phyloP scores from a whole-genome alignment of 1,140 invertebrate genomes.

The Trinorchestia longiramus region DNA sequence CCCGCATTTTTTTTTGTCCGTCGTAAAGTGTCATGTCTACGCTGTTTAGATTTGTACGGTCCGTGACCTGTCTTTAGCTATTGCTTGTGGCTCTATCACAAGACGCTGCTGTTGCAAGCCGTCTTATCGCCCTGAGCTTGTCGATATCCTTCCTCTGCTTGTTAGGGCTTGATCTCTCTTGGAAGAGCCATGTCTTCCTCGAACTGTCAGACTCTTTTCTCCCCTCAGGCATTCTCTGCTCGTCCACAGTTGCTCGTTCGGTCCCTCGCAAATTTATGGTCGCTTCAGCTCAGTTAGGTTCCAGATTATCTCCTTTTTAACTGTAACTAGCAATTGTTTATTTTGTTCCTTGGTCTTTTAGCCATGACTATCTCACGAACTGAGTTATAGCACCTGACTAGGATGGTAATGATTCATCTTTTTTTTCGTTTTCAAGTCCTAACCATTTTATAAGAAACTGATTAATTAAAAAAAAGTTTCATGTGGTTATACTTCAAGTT shows the following conservation, averaged over 20 bases:
- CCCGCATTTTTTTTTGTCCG: background rate
- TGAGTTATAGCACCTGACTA: background rate
- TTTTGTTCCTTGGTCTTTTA: background rate
- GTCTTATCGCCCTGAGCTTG: constrained; percentile 20
- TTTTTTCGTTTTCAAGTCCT: background rate
- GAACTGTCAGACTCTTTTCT: background rate
- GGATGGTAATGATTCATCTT: background rate
- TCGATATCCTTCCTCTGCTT: constrained; percentile 26
- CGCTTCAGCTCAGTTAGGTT: background rate
- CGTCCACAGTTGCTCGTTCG: background rate
- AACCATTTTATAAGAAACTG: background rate
- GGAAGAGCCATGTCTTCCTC: background rate
- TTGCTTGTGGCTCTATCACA: constrained; percentile 33
- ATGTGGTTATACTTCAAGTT: background rate
- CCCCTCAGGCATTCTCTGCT: background rate
- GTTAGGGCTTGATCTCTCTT: constrained; percentile 27
- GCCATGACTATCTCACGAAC: background rate
- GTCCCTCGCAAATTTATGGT: background rate
- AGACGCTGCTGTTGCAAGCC: constrained; percentile 14
- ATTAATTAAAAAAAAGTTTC: background rate
- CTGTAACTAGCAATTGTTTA: background rate
- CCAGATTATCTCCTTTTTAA: background rate
- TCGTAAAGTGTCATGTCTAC: constrained; percentile 2
- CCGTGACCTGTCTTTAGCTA: constrained; percentile 13
- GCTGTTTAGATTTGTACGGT: constrained; percentile 39